These are phyloP conservation scores for Bombus cullumanus DNA, from an alignment of 1,140 invertebrate genomes.

Conservation along the genomic window DNA sequence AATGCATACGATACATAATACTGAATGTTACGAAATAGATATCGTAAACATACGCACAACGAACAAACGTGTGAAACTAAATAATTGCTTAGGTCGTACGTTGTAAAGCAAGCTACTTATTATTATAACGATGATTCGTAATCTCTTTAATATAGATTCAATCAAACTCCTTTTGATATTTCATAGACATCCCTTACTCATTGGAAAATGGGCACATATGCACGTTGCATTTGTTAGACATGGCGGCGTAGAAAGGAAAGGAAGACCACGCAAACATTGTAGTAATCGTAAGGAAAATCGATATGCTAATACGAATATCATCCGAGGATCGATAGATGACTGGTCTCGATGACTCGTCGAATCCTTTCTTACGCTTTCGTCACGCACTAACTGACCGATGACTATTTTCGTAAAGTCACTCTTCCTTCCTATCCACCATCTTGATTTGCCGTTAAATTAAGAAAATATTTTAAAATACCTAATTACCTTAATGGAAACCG, in stretches of 20 bases:
- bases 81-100: background rate
- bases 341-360: constrained; percentile 57
- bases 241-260: too few species aligned
- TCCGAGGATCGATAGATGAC: constrained; percentile 32
- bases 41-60: too few species aligned
- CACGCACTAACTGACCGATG: constrained; percentile 49
- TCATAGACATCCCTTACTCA: background rate
- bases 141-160: background rate
- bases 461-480: constrained; percentile 4
- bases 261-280: background rate
- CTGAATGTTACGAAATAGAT: background rate
- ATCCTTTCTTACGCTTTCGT: constrained; percentile 33
- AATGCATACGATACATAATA: background rate
- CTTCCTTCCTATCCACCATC: background rate
- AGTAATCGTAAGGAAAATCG: background rate
- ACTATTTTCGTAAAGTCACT: constrained; percentile 10
- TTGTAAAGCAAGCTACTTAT: too few species aligned
- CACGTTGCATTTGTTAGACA: too few species aligned
- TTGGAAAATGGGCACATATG: background rate
- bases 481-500: background rate
- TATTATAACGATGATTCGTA: background rate
- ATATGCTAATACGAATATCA: constrained; percentile 65
- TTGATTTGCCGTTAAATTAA: constrained; percentile 35
- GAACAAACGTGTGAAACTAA: too few species aligned
- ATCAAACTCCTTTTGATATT: background rate